Base-by-base conservation (phyloP, 2,797 vertebrate species). In the Lemur catta region DNA sequence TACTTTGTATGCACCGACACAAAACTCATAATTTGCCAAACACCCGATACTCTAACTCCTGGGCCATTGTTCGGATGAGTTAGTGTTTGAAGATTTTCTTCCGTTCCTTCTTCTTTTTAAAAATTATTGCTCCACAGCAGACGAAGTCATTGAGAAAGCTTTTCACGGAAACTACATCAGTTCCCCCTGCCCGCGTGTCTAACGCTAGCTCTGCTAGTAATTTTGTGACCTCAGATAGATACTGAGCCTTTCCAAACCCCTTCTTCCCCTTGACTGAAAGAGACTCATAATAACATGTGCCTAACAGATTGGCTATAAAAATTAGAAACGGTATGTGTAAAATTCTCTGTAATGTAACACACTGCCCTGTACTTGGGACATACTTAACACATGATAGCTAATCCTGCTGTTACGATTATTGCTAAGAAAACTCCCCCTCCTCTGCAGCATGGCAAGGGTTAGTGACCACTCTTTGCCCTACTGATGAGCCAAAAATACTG, bases 1-100 rank as follows among this genome's bases (percentile, higher is more conserved):
- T 75, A 74, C 94, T 95, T 96, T 91, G 95, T 95, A 96, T 84
- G 96, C 82, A 71, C 91, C 72, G 95, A 67, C 67, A 97, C 92
- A 96, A 95, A 97, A 95, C 90, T 84, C 94, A 52, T 93, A 84
- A 96, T 92, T 93, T 92, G 93, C 93, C 96, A 97, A 96, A 97
- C 89, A 97, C 92, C 88, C 91, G 63, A 90, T 85, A 93, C 91
- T 92, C 96, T 93, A 69, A 89, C 30, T 89, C 75, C 97, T 88
- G 95, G 96, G 97, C 97, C 96, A 18, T 10, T 11, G 92, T 96
- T 97, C 97, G 97, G 97, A 95, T 61, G 81, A 87, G 79, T 48
- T 93, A 88, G 84, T 76, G 52, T 59, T 90, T 79, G 67, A 55
- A 82, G 69, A 79, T 67, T 75, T 69, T 89, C 28, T 41, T 46